phyloP scores from a whole-genome alignment of 2,113 vertebrate species.

The Etheostoma cragini region DNA sequence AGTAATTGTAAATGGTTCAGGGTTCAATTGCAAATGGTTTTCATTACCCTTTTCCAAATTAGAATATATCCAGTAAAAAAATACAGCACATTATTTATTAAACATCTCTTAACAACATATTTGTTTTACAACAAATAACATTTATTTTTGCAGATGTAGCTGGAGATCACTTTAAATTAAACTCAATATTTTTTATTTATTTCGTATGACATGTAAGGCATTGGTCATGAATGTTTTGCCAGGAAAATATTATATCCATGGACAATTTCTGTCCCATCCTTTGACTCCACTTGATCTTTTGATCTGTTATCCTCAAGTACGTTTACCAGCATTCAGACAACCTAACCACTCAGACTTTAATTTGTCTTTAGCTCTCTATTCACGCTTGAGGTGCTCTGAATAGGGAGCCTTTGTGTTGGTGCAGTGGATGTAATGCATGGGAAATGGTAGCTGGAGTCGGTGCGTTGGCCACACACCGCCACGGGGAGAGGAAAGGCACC shows the following conservation, averaged over 20 bases:
- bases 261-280: not conserved
- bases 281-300: slow-evolving; percentile 50
- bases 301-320: slow-evolving; percentile 33
- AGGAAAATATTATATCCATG: not conserved
- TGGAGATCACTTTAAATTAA: not conserved
- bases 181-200: not conserved
- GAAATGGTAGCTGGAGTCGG: slow-evolving; percentile 52
- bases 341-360: slow-evolving; percentile 67
- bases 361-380: slow-evolving; percentile 60
- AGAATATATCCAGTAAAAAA: not conserved
- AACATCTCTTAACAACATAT: not conserved
- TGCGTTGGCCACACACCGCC: slow-evolving; percentile 40
- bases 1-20: not conserved
- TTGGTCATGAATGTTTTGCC: not conserved
- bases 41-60: not conserved
- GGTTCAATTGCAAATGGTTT: no score
- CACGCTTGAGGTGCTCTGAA: slow-evolving; percentile 63
- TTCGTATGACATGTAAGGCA: no score
- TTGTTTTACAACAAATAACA: no score
- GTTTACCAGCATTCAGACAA: slow-evolving; percentile 65
- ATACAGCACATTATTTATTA: not conserved
- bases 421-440: slow-evolving; percentile 64
- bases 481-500: slow-evolving; percentile 49
- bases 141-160: not conserved
- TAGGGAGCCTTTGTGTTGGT: slow-evolving; percentile 65